Evolutionary conservation across 2,888 invertebrate species (phyloP), one percentile per base, ranked within the genome.

Genomic region (Amblyjoppa proteus): DNA sequence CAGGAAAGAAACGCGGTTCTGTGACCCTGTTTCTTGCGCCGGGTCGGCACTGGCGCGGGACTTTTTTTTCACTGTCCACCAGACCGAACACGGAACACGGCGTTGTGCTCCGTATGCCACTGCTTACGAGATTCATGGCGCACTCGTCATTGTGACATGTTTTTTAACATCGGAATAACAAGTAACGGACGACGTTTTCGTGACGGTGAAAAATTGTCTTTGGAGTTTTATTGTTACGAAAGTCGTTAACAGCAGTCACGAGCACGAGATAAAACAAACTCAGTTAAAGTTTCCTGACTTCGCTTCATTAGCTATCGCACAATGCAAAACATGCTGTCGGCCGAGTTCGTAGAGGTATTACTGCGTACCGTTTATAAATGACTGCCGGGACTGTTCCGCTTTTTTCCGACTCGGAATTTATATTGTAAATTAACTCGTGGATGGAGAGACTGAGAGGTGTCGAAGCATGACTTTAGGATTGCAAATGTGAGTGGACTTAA

Each of bases 11-110:
- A 64, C 34, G 25, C 71, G 20, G 56, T 76, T 49, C 66, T 81
- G 76, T 80, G 80, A 87, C 87, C 87, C 80, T 74, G 69, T 81
- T 85, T 81, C 69, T 68, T 61, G 16, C 73, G 38, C 28, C 76
- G 68, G 34, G 68, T 51, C 74, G 70, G 25, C n/a, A 31, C 34
- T 70, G 25, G 16, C 38, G 58, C 45, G n/a, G 45, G 11, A 11
- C 38, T 41, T 71, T 58, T 73, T 80, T 69, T 64, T 49, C n/a
- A 38, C 34, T 74, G 1, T 16, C 31, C 4, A 16, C 31, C n/a
- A 4, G 64, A 34, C 31, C 16, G 31, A 64, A 64, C 34, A 64
- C 34, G 64, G n/a, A 34, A 64, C 16, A 3, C 64, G 31, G 4
- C 31, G 3, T 61, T 61, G 25, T 61, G 11, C 13, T 3, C 28